These are phyloP conservation scores for Pomacea canaliculata DNA, from an alignment of 2,888 invertebrate genomes.

Conservation along the genomic window DNA sequence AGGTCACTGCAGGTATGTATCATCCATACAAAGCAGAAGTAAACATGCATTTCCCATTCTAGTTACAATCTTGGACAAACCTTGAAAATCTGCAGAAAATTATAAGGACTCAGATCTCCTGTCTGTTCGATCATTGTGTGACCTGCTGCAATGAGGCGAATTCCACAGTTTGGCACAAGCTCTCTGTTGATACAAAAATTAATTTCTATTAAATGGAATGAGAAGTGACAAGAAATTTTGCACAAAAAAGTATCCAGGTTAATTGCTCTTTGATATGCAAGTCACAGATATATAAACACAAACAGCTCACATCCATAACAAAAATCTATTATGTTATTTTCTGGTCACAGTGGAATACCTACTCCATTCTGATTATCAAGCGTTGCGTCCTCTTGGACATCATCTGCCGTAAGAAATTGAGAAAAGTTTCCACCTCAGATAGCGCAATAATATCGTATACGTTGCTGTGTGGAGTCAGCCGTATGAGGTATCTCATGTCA, in stretches of 20 bases:
- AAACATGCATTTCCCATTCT: too few species aligned
- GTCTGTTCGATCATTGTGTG: background rate
- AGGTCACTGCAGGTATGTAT: too few species aligned
- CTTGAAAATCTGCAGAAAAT: constrained; percentile 6
- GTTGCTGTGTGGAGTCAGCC: background rate
- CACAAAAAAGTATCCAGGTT: background rate
- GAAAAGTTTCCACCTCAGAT: background rate
- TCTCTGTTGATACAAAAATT: background rate
- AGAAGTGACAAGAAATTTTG: background rate
- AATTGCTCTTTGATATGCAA: too few species aligned
- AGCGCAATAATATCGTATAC: background rate
- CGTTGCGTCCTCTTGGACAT: constrained; percentile 8
- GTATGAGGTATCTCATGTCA: constrained; percentile 13
- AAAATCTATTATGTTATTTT: too few species aligned
- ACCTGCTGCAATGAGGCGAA: constrained; percentile 4
- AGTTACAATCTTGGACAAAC: background rate
- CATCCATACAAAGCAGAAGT: too few species aligned
- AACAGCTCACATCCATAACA: too few species aligned
- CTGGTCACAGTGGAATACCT: background rate
- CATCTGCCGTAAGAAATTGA: constrained; percentile 6
- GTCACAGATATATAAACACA: too few species aligned
- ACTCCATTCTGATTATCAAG: constrained; percentile 19
- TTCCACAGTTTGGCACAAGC: background rate
- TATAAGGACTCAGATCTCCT: background rate
- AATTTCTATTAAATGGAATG: background rate